phyloP scores from a whole-genome alignment of 2,113 vertebrate species.

The Pelmatolapia mariae region DNA sequence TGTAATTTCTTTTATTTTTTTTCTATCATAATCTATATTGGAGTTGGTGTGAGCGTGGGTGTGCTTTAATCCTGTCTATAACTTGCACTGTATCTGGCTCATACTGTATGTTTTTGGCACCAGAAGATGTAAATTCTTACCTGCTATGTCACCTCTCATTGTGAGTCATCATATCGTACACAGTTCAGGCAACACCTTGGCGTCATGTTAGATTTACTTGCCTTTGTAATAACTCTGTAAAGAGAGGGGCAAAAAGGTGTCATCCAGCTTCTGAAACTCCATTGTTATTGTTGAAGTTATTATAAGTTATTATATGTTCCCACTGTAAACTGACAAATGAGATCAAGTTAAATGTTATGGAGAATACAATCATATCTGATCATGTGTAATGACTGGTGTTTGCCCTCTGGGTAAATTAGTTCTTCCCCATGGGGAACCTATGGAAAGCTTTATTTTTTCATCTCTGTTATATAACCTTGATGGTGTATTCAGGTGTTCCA shows the following conservation, averaged over 20 bases:
- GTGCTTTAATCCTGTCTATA: not conserved
- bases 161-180: conserved; percentile 24
- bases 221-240: not conserved
- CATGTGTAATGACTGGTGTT: not conserved
- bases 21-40: not conserved
- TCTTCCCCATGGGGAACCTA: not conserved
- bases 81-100: not conserved
- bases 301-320: not conserved
- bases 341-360: not conserved
- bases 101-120: not conserved
- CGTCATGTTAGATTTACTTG: not conserved
- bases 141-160: not conserved
- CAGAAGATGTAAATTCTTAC: not conserved
- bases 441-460: not conserved
- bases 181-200: conserved; percentile 12
- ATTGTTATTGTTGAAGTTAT: not conserved
- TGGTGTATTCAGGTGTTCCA: conserved; percentile 5
- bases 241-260: not conserved
- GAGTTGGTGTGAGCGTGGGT: not conserved
- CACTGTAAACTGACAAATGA: not conserved
- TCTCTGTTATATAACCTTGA: not conserved
- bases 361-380: not conserved
- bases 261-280: not conserved
- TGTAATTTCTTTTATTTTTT: not conserved
- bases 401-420: not conserved